phyloP scores from a whole-genome alignment of 2,888 invertebrate genomes.

The Rugalucina vietnamica region DNA sequence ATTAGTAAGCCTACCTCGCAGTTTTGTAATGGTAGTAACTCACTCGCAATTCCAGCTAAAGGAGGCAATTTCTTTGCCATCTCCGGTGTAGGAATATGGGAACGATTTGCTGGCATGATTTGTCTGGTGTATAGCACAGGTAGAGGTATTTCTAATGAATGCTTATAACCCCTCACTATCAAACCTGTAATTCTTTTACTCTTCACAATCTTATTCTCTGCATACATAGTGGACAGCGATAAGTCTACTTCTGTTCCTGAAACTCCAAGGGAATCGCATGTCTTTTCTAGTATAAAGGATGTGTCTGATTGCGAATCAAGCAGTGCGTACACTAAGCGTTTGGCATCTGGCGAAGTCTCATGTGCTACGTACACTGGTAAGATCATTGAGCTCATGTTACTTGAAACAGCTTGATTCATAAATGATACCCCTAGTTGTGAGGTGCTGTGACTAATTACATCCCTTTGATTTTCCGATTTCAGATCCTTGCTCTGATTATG shows the following conservation, averaged over 20 bases:
- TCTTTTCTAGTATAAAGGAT: constrained; percentile 50
- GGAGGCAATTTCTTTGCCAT: constrained; percentile 58
- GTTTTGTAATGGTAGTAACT: constrained; percentile 36
- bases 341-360: constrained; percentile 30
- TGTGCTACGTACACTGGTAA: constrained; percentile 47
- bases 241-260: constrained; percentile 31
- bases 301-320: constrained; percentile 61
- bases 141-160: constrained; percentile 23
- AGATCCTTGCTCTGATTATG: neutral
- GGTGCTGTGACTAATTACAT: neutral
- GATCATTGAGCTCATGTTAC: constrained; percentile 10
- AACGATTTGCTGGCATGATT: constrained; percentile 56
- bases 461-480: neutral
- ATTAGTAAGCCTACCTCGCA: constrained; percentile 59
- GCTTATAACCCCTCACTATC: constrained; percentile 44
- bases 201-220: constrained; percentile 20
- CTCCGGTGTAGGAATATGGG: constrained; percentile 62
- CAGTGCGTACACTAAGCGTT: constrained; percentile 56
- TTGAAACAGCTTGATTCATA: neutral
- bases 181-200: constrained; percentile 34
- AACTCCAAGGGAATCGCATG: constrained; percentile 34
- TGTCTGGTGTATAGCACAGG: constrained; percentile 52
- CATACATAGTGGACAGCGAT: constrained; percentile 51
- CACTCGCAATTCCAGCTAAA: constrained; percentile 41
- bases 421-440: neutral